Conservation (phyloP, 2,797 vertebrate genomes). For the Cryptoblepharus egeriae region DNA sequence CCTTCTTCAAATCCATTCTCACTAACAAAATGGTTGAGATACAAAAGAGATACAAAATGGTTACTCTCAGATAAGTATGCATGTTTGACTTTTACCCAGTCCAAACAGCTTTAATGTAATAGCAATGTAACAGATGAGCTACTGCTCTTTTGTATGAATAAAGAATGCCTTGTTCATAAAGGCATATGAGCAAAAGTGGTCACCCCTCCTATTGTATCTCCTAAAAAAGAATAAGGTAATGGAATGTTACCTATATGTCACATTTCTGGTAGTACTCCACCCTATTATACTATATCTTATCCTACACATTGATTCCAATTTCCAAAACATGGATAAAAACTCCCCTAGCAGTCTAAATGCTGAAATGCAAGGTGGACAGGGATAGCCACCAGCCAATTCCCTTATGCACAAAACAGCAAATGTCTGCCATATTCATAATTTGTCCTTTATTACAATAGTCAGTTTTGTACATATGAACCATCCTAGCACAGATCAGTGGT, state of each 20-base stretch:
- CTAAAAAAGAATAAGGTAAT: not conserved
- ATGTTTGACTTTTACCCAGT: not conserved
- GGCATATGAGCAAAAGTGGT: too few relatives aligned
- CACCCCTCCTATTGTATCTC: too few relatives aligned
- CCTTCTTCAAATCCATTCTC: constrained; percentile 91
- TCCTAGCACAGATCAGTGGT: too few relatives aligned
- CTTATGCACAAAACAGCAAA: too few relatives aligned
- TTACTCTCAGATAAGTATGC: not conserved
- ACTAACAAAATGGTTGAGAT: too few relatives aligned
- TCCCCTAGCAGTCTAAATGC: too few relatives aligned
- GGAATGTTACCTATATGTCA: not conserved
- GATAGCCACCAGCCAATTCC: too few relatives aligned
- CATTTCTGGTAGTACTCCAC: not conserved
- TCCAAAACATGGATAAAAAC: too few relatives aligned
- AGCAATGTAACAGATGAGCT: not conserved
- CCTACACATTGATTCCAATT: too few relatives aligned
- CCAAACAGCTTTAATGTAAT: not conserved
- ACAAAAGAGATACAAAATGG: constrained; percentile 49
- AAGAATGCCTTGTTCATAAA: not conserved
- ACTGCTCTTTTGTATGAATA: too few relatives aligned
- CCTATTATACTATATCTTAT: not conserved
- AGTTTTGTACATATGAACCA: not conserved
- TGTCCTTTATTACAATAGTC: not conserved
- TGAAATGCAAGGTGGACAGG: too few relatives aligned
- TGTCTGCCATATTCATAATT: not conserved